Conservation (phyloP, 2,888 invertebrate genomes). For the Eupithecia abbreviata region DNA sequence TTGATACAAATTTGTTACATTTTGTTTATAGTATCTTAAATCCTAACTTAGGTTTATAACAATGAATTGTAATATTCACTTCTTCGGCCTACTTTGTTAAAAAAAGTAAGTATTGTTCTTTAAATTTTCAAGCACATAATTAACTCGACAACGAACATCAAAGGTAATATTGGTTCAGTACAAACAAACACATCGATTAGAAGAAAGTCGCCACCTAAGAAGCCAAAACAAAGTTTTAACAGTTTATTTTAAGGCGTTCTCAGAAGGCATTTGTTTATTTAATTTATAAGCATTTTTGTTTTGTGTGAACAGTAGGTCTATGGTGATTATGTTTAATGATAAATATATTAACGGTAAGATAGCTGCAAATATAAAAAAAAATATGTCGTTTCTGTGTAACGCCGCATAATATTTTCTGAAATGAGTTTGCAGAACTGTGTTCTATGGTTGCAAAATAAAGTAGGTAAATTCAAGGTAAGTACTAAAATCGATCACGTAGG, state of each 20-base stretch:
- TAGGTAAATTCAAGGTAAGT: too few relatives aligned
- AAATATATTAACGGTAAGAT: background rate
- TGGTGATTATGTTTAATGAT: background rate
- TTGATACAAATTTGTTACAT: too few relatives aligned
- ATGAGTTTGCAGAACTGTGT: too few relatives aligned
- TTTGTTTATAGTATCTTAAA: too few relatives aligned
- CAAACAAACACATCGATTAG: slow-evolving; percentile 58
- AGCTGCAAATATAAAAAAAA: background rate
- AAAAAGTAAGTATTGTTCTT: background rate
- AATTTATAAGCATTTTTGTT: slow-evolving; percentile 65
- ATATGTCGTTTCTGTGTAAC: background rate
- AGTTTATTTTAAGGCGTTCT: slow-evolving; percentile 70
- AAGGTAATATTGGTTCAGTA: slow-evolving; percentile 57
- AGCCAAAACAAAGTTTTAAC: slow-evolving; percentile 71
- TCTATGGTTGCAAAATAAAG: too few relatives aligned
- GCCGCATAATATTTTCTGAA: background rate
- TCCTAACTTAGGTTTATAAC: too few relatives aligned
- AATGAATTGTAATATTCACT: background rate
- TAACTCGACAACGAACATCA: slow-evolving; percentile 49
- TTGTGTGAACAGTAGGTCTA: background rate
- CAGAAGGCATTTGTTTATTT: slow-evolving; percentile 67
- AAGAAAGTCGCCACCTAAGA: slow-evolving; percentile 69
- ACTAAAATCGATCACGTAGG: too few relatives aligned
- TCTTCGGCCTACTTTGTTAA: background rate
- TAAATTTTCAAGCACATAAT: slow-evolving; percentile 17